Evolutionary conservation across 2,113 vertebrate species (phyloP).

Genomic region (Brachyistius frenatus): DNA sequence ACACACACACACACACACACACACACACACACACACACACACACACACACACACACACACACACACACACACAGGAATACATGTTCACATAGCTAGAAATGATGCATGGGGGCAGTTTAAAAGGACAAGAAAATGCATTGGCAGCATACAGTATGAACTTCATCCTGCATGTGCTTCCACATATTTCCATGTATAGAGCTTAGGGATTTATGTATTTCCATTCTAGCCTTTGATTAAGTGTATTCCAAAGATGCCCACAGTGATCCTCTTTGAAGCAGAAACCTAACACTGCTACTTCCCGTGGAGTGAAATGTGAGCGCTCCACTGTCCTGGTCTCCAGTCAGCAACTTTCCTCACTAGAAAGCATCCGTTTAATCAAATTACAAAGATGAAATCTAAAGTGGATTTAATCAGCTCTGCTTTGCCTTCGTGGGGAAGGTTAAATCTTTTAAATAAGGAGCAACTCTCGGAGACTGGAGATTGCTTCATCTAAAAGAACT

Average conservation of each 20-base stretch:
- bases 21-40: not conserved
- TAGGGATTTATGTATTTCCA: constrained; percentile 7
- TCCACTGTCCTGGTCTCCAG: constrained; percentile 18
- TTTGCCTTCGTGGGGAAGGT: constrained; percentile 21
- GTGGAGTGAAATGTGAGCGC: constrained; percentile 27
- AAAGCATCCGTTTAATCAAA: not conserved
- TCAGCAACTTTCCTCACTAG: constrained; percentile 34
- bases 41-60: not conserved
- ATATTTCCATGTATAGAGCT: not conserved
- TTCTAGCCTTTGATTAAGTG: not conserved
- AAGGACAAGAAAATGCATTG: not conserved
- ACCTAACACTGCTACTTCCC: constrained; percentile 20
- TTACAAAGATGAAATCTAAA: constrained; percentile 5
- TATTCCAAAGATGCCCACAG: constrained; percentile 17
- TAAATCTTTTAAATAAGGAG: constrained; percentile 1
- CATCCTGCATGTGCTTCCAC: not conserved
- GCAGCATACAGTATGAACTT: not conserved
- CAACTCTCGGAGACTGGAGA: not conserved
- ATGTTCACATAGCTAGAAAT: constrained; percentile 22
- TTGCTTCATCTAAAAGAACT: not conserved
- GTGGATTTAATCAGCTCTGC: constrained; percentile 6
- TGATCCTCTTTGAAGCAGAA: not conserved
- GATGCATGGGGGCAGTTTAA: constrained; percentile 13
- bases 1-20: not conserved
- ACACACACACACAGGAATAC: not conserved